These are phyloP conservation scores for Meles meles DNA, from an alignment of 2,113 vertebrate genomes.

Conservation along the genomic window DNA sequence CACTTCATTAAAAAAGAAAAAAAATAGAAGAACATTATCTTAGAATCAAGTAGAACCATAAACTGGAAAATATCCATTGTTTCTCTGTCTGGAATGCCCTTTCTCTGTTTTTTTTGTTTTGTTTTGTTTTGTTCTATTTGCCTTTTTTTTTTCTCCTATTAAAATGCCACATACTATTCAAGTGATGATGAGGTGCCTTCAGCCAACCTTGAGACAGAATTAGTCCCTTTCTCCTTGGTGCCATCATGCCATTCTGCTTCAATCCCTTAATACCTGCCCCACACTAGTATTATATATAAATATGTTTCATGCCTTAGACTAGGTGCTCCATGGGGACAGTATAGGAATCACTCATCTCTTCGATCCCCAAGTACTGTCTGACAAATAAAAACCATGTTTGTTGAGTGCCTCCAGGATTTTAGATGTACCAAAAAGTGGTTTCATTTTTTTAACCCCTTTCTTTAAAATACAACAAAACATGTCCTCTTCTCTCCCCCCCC, in stretches of 20 bases:
- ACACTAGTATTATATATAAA: background rate
- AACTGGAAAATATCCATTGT: background rate
- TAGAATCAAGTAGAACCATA: background rate
- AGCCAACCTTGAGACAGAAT: background rate
- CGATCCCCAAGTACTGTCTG: background rate
- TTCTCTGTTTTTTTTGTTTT: background rate
- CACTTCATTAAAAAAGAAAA: background rate
- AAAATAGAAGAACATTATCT: background rate
- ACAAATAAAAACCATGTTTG: background rate
- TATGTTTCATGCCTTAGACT: background rate
- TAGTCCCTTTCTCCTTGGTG: background rate
- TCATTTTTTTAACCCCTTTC: background rate
- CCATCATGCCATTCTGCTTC: background rate
- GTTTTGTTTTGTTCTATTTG: background rate
- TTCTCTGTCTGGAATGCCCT: background rate
- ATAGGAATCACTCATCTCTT: background rate
- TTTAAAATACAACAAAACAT: background rate
- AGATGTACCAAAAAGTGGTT: background rate
- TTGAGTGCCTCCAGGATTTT: background rate
- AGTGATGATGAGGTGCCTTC: background rate
- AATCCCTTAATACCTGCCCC: background rate
- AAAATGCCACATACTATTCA: background rate
- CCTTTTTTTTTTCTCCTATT: background rate
- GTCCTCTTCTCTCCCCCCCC: rapidly evolving
- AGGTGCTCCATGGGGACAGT: background rate